Evolutionary conservation across 2,888 invertebrate species (phyloP), one percentile per base, ranked within the genome.

Genomic region (Ennomos fuscantarius): DNA sequence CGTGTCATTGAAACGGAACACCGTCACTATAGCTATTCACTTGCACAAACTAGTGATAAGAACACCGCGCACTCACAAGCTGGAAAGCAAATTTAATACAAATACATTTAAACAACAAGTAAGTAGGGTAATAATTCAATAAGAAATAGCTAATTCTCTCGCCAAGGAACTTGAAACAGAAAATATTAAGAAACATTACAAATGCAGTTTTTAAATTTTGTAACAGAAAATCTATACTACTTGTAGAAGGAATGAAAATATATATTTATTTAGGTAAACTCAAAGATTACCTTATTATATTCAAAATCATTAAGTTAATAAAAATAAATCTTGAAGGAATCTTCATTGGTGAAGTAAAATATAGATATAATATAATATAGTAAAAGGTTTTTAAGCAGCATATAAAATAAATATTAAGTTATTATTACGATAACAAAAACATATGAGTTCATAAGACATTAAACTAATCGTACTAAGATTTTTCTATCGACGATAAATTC

Each of bases 81-180:
- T 63, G 64, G 63, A 69, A 73, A 72, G 74, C 72, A 70, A 73
- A 69, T 57, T 15, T 56, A 72, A 70, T 24, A 24, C 2, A 24
- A 24, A 24, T 5, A 24, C 24, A 13, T n/a, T 24, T 32, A 47
- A 53, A 40, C 50, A 48, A 37, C 37, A 12, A 49, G 12, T 11
- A 36, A 35, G 12, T 31, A 24, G 24, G 24, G 24, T 24, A 5
- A 24, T 24, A 44, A 48, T 10, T 0, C 36, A 36, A 42, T 31
- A 15, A 51, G 40, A 51, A 44, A 60, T 44, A 55, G 36, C 39
- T 24, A 48, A 34, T 48, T 32, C 36, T 33, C 40, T 13, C 9
- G 41, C 41, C 34, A 12, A 11, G 8, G 5, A 43, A 48, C 39
- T 48, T 11, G 10, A 11, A 36, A 36, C 36, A 36, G 8, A 11